Percentiles rank a stretch among this genome's conserved stretches.
phyloP scores from a whole-genome alignment of 2,888 invertebrate genomes.

The Omphaloscelis lunosa region DNA sequence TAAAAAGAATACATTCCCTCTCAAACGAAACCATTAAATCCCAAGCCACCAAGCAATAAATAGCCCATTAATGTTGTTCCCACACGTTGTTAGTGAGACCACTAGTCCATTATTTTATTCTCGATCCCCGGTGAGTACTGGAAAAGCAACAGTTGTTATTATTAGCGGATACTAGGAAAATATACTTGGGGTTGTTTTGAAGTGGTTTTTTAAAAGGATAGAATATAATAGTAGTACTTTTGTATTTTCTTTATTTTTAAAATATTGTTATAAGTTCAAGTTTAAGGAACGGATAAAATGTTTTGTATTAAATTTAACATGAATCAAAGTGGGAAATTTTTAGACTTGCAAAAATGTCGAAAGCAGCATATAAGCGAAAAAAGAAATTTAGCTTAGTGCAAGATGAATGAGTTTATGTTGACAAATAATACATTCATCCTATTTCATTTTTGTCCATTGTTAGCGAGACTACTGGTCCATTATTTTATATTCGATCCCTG shows the following conservation, averaged over 20 bases:
- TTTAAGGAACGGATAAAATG: neutral
- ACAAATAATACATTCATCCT: no score
- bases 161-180: slow-evolving; percentile 17
- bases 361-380: no score
- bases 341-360: no score
- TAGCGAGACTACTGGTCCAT: slow-evolving; percentile 25
- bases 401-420: no score
- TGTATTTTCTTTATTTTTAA: neutral
- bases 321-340: no score
- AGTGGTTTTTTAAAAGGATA: neutral
- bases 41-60: slow-evolving; percentile 24
- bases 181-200: neutral
- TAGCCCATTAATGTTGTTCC: slow-evolving; percentile 28
- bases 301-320: no score
- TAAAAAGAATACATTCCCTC: neutral
- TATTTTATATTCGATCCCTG: slow-evolving; percentile 38
- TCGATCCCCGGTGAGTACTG: slow-evolving; percentile 24
- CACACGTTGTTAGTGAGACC: slow-evolving; percentile 38
- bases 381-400: no score
- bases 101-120: slow-evolving; percentile 35
- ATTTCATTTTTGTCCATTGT: no score
- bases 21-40: slow-evolving; percentile 2
- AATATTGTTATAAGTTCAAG: neutral
- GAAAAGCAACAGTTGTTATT: slow-evolving; percentile 45
- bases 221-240: neutral